Conservation (phyloP, 2,113 vertebrate species). For the Corvus moneduloides region DNA sequence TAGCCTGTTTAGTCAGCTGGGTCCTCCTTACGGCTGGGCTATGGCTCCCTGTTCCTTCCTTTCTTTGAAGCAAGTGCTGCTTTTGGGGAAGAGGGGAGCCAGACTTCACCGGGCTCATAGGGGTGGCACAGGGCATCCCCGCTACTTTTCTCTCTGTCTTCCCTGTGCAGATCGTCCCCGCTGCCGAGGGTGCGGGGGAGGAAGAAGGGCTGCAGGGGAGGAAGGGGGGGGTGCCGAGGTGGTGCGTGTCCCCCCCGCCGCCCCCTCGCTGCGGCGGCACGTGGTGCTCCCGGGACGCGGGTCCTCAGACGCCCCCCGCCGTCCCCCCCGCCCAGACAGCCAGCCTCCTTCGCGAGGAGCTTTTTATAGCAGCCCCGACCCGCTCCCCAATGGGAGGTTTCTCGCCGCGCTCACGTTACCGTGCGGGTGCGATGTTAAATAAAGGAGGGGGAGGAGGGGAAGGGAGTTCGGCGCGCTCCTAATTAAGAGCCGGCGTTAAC, state of each 20-base stretch:
- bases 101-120: neutral
- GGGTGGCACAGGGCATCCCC: neutral
- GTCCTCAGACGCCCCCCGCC: neutral
- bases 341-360: neutral
- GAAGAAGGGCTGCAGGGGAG: neutral
- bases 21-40: neutral
- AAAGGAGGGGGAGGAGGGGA: neutral
- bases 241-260: neutral
- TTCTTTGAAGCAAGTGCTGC: neutral
- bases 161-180: neutral
- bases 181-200: neutral
- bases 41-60: neutral
- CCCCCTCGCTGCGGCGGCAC: neutral
- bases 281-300: neutral
- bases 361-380: conserved; percentile 26
- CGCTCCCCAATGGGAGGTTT: neutral
- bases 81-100: neutral
- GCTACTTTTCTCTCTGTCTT: neutral
- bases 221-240: neutral
- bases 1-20: no score
- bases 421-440: neutral
- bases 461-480: neutral
- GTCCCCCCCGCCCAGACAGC: neutral
- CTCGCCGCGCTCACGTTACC: neutral
- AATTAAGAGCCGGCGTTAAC: neutral